A percentile compares a stretch with the other conserved stretches of the same genome.
phyloP scores from a whole-genome alignment of 2,113 vertebrate genomes.

The Athene cunicularia region DNA sequence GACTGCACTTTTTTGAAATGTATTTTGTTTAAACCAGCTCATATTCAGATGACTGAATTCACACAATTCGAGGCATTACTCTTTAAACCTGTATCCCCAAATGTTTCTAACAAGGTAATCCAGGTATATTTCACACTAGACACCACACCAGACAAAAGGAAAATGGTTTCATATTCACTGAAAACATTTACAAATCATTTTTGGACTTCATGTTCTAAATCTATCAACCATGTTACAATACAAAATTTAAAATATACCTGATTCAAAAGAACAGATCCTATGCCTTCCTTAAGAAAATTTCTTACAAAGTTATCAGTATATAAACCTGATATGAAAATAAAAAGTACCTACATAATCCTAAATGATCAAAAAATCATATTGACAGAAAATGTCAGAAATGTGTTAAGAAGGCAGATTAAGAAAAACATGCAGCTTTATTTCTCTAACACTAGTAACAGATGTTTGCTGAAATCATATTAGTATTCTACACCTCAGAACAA shows the following conservation, averaged over 20 bases:
- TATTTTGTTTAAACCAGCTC: not conserved
- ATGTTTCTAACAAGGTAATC: not conserved
- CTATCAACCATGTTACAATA: not conserved
- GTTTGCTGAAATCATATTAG: not conserved
- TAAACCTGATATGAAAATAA: not conserved
- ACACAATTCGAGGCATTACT: not conserved
- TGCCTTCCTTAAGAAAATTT: not conserved
- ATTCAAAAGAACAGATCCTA: not conserved
- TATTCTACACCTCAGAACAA: not conserved
- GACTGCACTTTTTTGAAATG: not conserved
- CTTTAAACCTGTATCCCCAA: not conserved
- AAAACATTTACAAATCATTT: not conserved
- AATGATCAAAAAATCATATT: not conserved
- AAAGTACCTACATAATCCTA: not conserved
- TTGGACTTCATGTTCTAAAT: not conserved
- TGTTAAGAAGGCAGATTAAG: not conserved
- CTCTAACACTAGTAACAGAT: not conserved
- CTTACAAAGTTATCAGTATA: not conserved
- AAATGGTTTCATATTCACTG: not conserved
- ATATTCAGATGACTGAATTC: not conserved
- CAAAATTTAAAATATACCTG: not conserved
- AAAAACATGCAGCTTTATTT: not conserved
- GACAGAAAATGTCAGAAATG: not conserved
- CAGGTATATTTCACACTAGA: not conserved
- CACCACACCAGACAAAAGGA: accelerated